Conservation (phyloP, 2,113 vertebrate species). For the Rana temporaria region DNA sequence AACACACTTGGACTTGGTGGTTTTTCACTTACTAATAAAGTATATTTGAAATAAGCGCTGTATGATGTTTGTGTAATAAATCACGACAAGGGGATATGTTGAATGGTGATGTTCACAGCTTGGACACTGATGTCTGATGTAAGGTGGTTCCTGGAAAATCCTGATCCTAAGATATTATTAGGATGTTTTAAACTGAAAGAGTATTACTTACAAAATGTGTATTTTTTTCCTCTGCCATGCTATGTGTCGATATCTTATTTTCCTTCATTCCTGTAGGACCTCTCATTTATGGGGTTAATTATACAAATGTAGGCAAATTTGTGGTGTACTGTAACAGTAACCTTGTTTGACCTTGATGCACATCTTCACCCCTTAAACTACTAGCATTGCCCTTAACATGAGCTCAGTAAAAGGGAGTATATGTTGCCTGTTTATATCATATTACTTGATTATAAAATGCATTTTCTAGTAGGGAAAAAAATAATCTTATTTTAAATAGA, state of each 20-base stretch:
- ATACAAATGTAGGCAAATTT: constrained; percentile 8
- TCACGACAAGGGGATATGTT: background rate
- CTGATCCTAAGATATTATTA: too few relatives aligned
- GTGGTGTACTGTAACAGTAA: background rate
- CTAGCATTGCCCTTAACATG: constrained; percentile 4
- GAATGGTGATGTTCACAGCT: background rate
- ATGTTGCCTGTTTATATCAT: background rate
- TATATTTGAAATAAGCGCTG: constrained; percentile 11
- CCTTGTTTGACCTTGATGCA: constrained; percentile 37
- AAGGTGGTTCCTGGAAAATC: too few relatives aligned
- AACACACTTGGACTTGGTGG: background rate
- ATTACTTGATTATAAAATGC: background rate
- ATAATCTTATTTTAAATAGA: background rate
- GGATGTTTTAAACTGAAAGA: too few relatives aligned
- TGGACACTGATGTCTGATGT: too few relatives aligned
- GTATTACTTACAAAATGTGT: too few relatives aligned
- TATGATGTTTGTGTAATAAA: background rate
- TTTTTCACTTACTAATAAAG: constrained; percentile 19
- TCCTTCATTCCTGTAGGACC: background rate
- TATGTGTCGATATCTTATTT: background rate
- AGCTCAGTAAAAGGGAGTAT: background rate
- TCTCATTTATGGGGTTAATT: background rate
- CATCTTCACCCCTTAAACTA: background rate
- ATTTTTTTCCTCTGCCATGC: background rate
- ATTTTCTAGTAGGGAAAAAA: background rate